phyloP scores from a whole-genome alignment of 2,797 vertebrate species.

The Merluccius polli region DNA sequence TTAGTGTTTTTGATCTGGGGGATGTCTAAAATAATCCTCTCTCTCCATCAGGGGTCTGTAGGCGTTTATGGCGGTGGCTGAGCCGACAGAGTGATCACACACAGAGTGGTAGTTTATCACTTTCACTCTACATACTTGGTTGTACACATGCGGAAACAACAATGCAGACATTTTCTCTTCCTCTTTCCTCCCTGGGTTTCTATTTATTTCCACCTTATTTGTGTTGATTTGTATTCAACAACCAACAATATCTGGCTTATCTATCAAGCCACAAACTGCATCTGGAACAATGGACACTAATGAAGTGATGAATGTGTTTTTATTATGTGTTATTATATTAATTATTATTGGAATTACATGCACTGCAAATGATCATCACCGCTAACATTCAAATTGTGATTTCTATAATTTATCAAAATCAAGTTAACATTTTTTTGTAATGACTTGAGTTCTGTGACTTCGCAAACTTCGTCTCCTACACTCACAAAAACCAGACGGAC shows the following conservation, averaged over 20 bases:
- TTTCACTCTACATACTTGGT: background rate
- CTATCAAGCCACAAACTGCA: background rate
- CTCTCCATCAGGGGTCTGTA: constrained; percentile 68
- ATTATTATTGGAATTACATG: background rate
- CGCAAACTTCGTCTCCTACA: too few relatives aligned
- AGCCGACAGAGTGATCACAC: constrained; percentile 35
- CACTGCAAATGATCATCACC: background rate
- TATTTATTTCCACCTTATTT: background rate
- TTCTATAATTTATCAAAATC: background rate
- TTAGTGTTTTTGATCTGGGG: background rate
- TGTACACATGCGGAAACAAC: too few relatives aligned
- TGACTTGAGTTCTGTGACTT: background rate
- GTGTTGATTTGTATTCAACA: background rate
- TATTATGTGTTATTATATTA: background rate
- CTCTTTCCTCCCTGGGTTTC: background rate
- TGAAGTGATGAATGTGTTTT: background rate
- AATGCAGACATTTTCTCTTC: background rate
- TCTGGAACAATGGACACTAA: background rate
- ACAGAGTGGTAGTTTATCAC: constrained; percentile 17
- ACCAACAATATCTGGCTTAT: background rate
- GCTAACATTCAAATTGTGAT: background rate
- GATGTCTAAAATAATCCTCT: constrained; percentile 60
- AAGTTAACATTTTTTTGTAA: background rate
- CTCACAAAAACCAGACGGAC: too few relatives aligned
- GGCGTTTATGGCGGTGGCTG: constrained; percentile 55